Evolutionary conservation across 1,140 invertebrate species (phyloP).

Genomic region (Pinna nobilis): DNA sequence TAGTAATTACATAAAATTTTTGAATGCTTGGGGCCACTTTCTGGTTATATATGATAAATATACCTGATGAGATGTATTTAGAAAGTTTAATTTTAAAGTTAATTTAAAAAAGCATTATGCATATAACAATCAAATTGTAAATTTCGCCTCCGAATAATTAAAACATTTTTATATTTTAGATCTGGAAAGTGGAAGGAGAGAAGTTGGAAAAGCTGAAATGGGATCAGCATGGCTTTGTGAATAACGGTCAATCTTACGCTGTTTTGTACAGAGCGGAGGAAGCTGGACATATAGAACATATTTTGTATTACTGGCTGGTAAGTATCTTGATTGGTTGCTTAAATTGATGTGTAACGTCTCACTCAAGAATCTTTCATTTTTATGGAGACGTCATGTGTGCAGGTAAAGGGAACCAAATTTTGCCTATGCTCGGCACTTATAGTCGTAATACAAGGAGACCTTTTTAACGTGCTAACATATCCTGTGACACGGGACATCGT

Average conservation of each 20-base stretch:
- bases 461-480: too few relatives aligned
- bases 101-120: neutral
- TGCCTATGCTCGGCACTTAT: too few relatives aligned
- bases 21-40: too few relatives aligned
- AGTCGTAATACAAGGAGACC: neutral
- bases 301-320: slow-evolving; percentile 53
- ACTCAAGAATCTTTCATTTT: too few relatives aligned
- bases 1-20: too few relatives aligned
- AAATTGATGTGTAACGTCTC: too few relatives aligned
- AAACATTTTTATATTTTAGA: slow-evolving; percentile 14
- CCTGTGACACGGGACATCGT: too few relatives aligned
- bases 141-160: neutral
- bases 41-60: too few relatives aligned
- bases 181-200: slow-evolving; percentile 42
- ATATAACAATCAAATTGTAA: neutral
- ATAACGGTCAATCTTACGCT: slow-evolving; percentile 48
- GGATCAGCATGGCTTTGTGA: slow-evolving; percentile 48
- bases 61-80: too few relatives aligned
- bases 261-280: slow-evolving; percentile 27
- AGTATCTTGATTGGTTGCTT: slow-evolving; percentile 1
- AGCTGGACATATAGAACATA: slow-evolving; percentile 2
- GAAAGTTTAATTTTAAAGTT: too few relatives aligned
- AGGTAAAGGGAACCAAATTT: too few relatives aligned
- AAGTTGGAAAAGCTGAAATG: slow-evolving; percentile 35
- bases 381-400: too few relatives aligned